Evolutionary conservation across 2,797 vertebrate species (phyloP), one percentile per base, ranked within the genome.

Genomic region (Craterocephalus amniculus): DNA sequence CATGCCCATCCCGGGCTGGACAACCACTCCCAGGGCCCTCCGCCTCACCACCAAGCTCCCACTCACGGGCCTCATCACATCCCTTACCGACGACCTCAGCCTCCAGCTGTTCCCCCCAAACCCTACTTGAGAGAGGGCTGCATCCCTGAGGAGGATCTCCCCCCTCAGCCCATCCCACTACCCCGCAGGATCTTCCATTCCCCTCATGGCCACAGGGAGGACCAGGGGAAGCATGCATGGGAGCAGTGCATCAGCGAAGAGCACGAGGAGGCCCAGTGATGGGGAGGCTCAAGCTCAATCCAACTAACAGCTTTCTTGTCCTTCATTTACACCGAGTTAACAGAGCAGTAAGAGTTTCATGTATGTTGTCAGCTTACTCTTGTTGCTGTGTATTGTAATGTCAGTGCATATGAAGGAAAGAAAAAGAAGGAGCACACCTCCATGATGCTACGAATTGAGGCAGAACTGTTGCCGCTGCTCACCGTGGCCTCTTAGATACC

Each of bases 191-290:
- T 95, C 90, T 96, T 97, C 68, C 95, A 98, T 54, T 95, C 97
- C 1, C 93, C 94, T 20, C 95, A 96, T 29, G 93, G 92, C 63
- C 92, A 90, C 84, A 95, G 97, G 81, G 97, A 99, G 12, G 96
- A 97, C 68, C 96, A 95, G 83, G 96, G 95, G 69, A 96, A 97
- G 84, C 95, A 97, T 71, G 91, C 96, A 7, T 99, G 97, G 97
- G 97, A 99, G 91, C 97, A 97, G 6, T 94, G 97, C 91, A 96
- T 98, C 90, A 94, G 94, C 1, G 96, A 98, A 89, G 96, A 97
- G 91, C 97, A 96, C 77, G 92, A 89, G 81, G 88, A 91, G 81
- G 58, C 88, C 0, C 91, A 91, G 82, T 93, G 89, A 92, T 66
- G 71, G 66, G 9, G 67, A 67, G 60, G 74, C 71, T 67, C 57